Conservation (phyloP, 2,888 invertebrate genomes). For the Hydrotaea diabolus region DNA sequence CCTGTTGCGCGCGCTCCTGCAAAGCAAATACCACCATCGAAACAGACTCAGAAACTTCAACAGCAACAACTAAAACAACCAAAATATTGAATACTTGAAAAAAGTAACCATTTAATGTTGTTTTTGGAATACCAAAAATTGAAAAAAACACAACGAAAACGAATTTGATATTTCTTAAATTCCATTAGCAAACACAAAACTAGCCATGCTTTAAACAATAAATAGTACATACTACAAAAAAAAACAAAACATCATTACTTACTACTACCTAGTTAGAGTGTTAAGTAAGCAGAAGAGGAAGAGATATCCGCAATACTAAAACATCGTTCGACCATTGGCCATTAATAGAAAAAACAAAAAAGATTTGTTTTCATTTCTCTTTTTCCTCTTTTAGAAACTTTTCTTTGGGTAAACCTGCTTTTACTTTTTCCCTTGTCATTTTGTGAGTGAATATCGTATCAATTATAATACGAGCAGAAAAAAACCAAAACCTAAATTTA, state of each 20-base stretch:
- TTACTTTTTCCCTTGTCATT: constrained; percentile 12
- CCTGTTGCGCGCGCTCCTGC: constrained; percentile 46
- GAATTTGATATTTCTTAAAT: constrained; percentile 67
- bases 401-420: constrained; percentile 8
- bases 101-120: background rate
- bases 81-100: constrained; percentile 12
- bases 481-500: constrained; percentile 69
- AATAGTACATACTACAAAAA: background rate
- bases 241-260: constrained; percentile 64
- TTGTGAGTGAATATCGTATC: constrained; percentile 15
- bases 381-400: constrained; percentile 16
- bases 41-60: background rate
- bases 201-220: background rate
- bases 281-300: background rate
- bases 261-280: background rate
- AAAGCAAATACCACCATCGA: constrained; percentile 33
- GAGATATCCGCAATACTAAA: background rate
- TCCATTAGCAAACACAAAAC: constrained; percentile 65
- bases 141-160: constrained; percentile 59
- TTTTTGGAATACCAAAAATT: constrained; percentile 43
- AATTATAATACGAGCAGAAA: constrained; percentile 42
- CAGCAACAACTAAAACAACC: constrained; percentile 41
- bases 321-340: background rate
- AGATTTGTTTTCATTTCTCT: background rate
- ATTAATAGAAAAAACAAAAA: constrained; percentile 9